phyloP scores from a whole-genome alignment of 2,888 invertebrate genomes.

The Falcaria lacertinaria region DNA sequence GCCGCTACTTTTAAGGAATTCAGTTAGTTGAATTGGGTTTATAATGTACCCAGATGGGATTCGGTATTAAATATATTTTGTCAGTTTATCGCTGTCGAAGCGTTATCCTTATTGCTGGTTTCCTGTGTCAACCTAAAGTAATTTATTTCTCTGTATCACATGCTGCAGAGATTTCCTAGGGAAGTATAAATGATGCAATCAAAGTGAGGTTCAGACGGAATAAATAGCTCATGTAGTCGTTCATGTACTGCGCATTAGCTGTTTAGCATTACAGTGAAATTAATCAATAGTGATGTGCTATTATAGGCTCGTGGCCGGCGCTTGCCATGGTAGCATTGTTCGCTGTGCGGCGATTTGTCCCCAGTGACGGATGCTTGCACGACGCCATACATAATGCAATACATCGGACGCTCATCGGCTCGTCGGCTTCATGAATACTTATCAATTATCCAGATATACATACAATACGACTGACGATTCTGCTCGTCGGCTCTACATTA shows the following conservation, averaged over 20 bases:
- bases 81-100: neutral
- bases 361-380: slow-evolving; percentile 21
- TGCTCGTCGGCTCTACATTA: no score
- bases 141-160: neutral
- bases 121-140: neutral
- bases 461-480: no score
- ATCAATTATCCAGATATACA: slow-evolving; percentile 18
- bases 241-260: neutral
- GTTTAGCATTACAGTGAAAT: neutral
- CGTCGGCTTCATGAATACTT: slow-evolving; percentile 15
- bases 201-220: neutral
- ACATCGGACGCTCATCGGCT: slow-evolving; percentile 18
- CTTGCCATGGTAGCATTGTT: slow-evolving; percentile 23
- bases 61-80: no score
- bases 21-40: no score
- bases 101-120: neutral
- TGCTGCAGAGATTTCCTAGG: neutral
- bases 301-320: slow-evolving; percentile 12
- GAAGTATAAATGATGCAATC: neutral
- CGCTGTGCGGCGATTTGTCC: slow-evolving; percentile 29
- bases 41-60: no score
- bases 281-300: slow-evolving; percentile 10
- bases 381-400: slow-evolving; percentile 32
- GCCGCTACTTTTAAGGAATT: no score
- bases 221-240: neutral